Percentiles rank a stretch among this genome's conserved stretches.
Evolutionary conservation across 2,888 invertebrate species (phyloP).

Genomic region (Chymomyza procnemis): DNA sequence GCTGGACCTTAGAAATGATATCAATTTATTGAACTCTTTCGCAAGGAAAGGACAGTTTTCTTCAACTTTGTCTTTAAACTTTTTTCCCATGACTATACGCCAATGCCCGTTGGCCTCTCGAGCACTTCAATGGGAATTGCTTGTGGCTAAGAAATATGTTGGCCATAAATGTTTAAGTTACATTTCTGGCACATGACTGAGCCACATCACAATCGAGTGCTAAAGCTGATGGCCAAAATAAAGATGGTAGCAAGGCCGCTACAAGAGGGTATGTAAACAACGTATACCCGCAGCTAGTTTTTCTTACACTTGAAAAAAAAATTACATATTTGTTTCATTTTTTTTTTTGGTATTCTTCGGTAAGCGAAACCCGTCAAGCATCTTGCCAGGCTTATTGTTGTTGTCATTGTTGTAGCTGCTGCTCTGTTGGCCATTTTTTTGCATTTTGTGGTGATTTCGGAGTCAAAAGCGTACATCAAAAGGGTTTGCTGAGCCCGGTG

Average conservation of each 20-base stretch:
- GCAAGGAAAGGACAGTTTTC: no score
- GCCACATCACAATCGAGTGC: no score
- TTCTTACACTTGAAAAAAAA: neutral
- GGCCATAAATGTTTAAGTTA: no score
- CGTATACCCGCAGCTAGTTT: neutral
- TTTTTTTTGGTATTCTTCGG: conserved; percentile 45
- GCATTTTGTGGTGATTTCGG: conserved; percentile 56
- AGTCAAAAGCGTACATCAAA: conserved; percentile 68
- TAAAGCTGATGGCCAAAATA: neutral
- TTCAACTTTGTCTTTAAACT: no score
- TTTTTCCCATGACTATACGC: no score
- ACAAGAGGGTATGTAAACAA: neutral
- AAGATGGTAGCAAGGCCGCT: neutral
- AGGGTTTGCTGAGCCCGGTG: conserved; percentile 53
- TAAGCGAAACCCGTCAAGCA: conserved; percentile 44
- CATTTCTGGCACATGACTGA: no score
- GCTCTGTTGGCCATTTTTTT: conserved; percentile 20
- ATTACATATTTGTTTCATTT: neutral
- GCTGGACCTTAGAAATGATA: no score
- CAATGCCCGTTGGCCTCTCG: no score
- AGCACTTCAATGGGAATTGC: no score
- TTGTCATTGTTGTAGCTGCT: conserved; percentile 19
- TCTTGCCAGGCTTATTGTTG: conserved; percentile 47
- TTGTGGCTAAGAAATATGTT: no score
- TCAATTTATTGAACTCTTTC: no score